These are phyloP conservation scores for Enteromius thamalakanensis DNA, from an alignment of 2,797 vertebrate genomes.

Conservation along the genomic window DNA sequence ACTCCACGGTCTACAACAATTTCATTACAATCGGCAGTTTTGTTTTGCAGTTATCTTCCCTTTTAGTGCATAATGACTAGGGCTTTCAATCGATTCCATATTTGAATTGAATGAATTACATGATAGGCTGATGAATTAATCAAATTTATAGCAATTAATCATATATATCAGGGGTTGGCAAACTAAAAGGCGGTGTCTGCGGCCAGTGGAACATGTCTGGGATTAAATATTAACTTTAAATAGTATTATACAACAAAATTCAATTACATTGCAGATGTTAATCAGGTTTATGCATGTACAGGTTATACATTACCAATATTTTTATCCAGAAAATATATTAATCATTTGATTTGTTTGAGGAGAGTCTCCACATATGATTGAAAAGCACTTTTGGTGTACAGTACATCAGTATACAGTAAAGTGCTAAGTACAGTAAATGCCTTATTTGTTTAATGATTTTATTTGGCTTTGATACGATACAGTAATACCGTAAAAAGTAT, in stretches of 20 bases:
- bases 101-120: conserved; percentile 20
- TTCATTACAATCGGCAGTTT: conserved; percentile 34
- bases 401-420: too few relatives aligned
- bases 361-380: too few relatives aligned
- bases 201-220: neutral
- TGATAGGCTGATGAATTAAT: neutral
- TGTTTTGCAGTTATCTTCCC: conserved; percentile 23
- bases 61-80: conserved; percentile 11
- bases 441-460: too few relatives aligned
- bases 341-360: neutral
- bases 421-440: too few relatives aligned
- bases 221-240: neutral
- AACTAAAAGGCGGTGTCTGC: conserved; percentile 4
- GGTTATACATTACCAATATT: neutral
- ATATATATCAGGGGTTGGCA: neutral
- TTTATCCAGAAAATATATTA: neutral
- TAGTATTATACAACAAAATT: neutral
- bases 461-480: too few relatives aligned
- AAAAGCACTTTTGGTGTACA: too few relatives aligned
- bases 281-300: neutral
- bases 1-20: conserved; percentile 38
- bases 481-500: neutral
- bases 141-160: neutral
- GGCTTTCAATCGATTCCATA: conserved; percentile 22
- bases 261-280: neutral